Conservation (phyloP, 2,797 vertebrate genomes). For the Acanthurus tractus region DNA sequence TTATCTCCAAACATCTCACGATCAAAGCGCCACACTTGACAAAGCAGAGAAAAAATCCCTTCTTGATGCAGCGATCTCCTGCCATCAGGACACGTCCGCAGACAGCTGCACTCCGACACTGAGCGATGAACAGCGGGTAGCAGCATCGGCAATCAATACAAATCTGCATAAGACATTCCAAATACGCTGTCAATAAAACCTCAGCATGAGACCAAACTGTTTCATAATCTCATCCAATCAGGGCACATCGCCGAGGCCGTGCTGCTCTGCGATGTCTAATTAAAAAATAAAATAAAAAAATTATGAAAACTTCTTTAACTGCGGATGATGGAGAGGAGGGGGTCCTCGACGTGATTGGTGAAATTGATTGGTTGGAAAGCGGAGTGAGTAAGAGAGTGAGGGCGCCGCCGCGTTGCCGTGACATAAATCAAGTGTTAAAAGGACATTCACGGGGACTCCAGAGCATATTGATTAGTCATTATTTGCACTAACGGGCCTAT, state of each 20-base stretch:
- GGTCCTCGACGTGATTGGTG: conserved; percentile 54
- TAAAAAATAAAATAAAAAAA: conserved; percentile 31
- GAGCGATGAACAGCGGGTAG: conserved; percentile 38
- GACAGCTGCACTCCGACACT: conserved; percentile 36
- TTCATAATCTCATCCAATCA: conserved; percentile 18
- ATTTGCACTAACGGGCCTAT: conserved; percentile 91
- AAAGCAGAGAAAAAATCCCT: conserved; percentile 43
- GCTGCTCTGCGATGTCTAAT: background rate
- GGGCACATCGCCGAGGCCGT: background rate
- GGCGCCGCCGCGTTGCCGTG: conserved; percentile 79
- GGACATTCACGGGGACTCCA: conserved; percentile 89
- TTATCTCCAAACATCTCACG: background rate
- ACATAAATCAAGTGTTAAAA: conserved; percentile 92
- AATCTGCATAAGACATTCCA: conserved; percentile 51
- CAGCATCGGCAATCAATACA: conserved; percentile 39
- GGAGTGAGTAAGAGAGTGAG: conserved; percentile 56
- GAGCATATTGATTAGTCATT: conserved; percentile 95
- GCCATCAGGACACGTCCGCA: conserved; percentile 30
- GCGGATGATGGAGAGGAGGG: conserved; percentile 23
- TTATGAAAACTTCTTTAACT: conserved; percentile 31
- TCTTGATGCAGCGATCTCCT: conserved; percentile 48
- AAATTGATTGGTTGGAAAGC: conserved; percentile 70
- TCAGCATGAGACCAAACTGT: background rate
- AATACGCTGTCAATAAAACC: conserved; percentile 12
- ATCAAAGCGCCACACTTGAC: conserved; percentile 35